Percentiles rank a stretch among this genome's conserved stretches.
Evolutionary conservation across 2,113 vertebrate genomes (phyloP).

Genomic region (Silurus glanis): DNA sequence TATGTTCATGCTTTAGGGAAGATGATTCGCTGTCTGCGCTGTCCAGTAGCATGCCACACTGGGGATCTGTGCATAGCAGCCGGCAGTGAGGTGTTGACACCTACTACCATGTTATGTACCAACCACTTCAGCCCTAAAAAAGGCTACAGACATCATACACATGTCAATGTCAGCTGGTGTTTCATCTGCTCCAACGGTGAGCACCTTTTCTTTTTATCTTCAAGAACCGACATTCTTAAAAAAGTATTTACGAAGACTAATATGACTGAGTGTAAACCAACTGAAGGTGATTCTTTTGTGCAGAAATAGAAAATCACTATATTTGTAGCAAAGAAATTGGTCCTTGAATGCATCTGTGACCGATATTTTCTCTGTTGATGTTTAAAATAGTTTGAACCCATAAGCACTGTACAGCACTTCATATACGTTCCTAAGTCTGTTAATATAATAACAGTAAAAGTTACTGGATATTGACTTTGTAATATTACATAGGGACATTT

Average conservation of each 20-base stretch:
- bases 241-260: not conserved
- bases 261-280: not conserved
- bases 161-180: slow-evolving; percentile 99
- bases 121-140: slow-evolving; percentile 90
- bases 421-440: not conserved
- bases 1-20: slow-evolving; percentile 71
- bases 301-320: not conserved
- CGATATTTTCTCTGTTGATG: no score
- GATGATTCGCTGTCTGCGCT: slow-evolving; percentile 93
- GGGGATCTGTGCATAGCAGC: slow-evolving; percentile 91
- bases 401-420: not conserved
- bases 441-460: not conserved
- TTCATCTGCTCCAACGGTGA: slow-evolving; percentile 97
- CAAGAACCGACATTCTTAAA: no score
- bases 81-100: slow-evolving; percentile 83
- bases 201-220: not conserved
- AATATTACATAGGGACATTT: not conserved
- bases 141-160: slow-evolving; percentile 89
- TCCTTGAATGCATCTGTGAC: no score
- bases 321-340: not conserved
- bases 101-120: slow-evolving; percentile 87
- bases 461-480: not conserved
- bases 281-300: not conserved
- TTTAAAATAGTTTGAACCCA: no score
- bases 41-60: slow-evolving; percentile 89